Percentiles rank a stretch among this genome's conserved stretches.
phyloP scores from a whole-genome alignment of 2,797 vertebrate species.

The Lophura swinhoii region DNA sequence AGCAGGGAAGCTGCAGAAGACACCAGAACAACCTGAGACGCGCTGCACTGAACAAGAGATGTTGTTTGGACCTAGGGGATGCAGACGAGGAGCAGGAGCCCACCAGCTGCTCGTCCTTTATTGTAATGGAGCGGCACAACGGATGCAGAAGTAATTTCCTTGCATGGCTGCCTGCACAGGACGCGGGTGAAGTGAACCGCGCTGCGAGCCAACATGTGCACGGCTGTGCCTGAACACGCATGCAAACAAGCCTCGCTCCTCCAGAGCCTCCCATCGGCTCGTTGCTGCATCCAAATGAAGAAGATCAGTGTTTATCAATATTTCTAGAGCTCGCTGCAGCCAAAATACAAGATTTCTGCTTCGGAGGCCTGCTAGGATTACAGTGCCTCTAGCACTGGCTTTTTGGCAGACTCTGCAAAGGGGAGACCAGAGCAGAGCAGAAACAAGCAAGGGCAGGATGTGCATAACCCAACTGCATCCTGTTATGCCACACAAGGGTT shows the following conservation, averaged over 20 bases:
- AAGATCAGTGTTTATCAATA: conserved; percentile 32
- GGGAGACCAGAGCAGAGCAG: accelerated
- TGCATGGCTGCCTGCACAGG: conserved; percentile 49
- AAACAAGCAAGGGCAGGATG: background rate
- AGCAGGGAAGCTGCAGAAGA: background rate
- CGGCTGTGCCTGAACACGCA: conserved; percentile 9
- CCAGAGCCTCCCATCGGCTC: conserved; percentile 53
- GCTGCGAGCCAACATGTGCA: conserved; percentile 19
- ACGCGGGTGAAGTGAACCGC: conserved; percentile 56
- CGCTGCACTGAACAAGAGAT: background rate
- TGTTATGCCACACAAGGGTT: background rate
- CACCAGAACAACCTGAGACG: background rate
- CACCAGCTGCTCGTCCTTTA: conserved; percentile 48
- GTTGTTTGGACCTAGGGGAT: conserved; percentile 1
- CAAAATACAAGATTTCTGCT: conserved; percentile 45
- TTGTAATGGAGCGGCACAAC: background rate
- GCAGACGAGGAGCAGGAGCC: conserved; percentile 14
- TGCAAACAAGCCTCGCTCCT: conserved; percentile 68
- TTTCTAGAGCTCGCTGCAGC: conserved; percentile 22
- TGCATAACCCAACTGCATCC: background rate
- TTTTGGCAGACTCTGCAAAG: background rate
- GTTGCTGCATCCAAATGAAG: conserved; percentile 67
- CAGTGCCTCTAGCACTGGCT: background rate
- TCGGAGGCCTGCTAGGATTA: conserved; percentile 27
- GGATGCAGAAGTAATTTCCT: conserved; percentile 60